A percentile compares a stretch with the other conserved stretches of the same genome.
Conservation (phyloP, 2,113 vertebrate species). For the Neogale vison region DNA sequence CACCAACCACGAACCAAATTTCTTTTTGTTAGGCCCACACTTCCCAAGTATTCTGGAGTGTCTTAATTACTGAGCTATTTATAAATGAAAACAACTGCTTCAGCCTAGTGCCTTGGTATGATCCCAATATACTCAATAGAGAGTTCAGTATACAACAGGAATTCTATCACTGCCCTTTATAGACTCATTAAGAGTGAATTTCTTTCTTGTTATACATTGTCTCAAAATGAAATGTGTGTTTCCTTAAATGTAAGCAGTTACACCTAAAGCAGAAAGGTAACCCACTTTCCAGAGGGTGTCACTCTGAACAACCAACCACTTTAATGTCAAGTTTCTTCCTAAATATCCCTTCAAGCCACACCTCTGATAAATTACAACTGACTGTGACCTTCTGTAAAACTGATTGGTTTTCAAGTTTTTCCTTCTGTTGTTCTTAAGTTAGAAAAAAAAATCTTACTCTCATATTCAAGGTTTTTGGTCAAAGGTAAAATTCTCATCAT, state of each 20-base stretch:
- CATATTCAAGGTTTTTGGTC: neutral
- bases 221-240: constrained; percentile 37
- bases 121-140: neutral
- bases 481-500: neutral
- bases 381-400: neutral
- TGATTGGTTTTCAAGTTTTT: neutral
- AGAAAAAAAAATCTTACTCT: neutral
- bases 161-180: neutral
- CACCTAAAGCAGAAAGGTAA: neutral
- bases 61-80: constrained; percentile 6
- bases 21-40: neutral
- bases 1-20: neutral
- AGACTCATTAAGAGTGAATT: neutral
- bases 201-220: neutral
- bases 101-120: neutral
- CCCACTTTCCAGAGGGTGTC: neutral
- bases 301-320: neutral
- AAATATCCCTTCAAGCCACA: neutral
- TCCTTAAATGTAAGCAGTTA: neutral
- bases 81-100: constrained; percentile 21
- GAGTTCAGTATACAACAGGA: neutral
- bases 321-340: neutral
- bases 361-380: neutral
- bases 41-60: neutral
- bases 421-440: neutral